Evolutionary conservation across 2,113 vertebrate species (phyloP).

Genomic region (Esox niger): DNA sequence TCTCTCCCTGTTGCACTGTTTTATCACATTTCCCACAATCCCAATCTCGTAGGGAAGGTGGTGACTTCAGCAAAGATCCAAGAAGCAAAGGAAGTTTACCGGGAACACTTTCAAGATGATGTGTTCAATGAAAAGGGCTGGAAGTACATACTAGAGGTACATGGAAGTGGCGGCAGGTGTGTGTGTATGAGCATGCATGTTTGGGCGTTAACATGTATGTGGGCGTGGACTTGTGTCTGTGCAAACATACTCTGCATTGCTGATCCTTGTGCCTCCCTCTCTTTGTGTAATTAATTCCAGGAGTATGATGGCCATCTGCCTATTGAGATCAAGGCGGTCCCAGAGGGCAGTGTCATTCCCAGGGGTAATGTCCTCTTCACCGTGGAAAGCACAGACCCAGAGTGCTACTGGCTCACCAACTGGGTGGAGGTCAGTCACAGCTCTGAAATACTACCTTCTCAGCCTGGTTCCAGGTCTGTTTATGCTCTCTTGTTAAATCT

Average conservation of each 20-base stretch:
- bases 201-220: background rate
- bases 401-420: conserved; percentile 99
- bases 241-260: background rate
- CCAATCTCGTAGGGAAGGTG: conserved; percentile 94
- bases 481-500: background rate
- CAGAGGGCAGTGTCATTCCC: conserved; percentile 95
- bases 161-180: conserved; percentile 5
- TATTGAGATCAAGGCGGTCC: conserved; percentile 97
- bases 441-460: background rate
- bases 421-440: conserved; percentile 90
- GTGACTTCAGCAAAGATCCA: conserved; percentile 95
- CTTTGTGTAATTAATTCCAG: conserved; percentile 64
- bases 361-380: conserved; percentile 98
- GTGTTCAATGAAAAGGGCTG: conserved; percentile 97
- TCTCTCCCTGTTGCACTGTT: background rate
- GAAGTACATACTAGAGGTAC: conserved; percentile 97
- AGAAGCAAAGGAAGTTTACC: conserved; percentile 95
- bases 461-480: background rate
- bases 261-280: background rate
- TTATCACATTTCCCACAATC: conserved; percentile 5
- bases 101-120: conserved; percentile 97
- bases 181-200: background rate
- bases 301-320: conserved; percentile 95
- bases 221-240: too few species aligned
- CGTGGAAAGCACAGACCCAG: conserved; percentile 97